Conservation (phyloP, 1,140 invertebrate genomes). For the Cecropterus lyciades region DNA sequence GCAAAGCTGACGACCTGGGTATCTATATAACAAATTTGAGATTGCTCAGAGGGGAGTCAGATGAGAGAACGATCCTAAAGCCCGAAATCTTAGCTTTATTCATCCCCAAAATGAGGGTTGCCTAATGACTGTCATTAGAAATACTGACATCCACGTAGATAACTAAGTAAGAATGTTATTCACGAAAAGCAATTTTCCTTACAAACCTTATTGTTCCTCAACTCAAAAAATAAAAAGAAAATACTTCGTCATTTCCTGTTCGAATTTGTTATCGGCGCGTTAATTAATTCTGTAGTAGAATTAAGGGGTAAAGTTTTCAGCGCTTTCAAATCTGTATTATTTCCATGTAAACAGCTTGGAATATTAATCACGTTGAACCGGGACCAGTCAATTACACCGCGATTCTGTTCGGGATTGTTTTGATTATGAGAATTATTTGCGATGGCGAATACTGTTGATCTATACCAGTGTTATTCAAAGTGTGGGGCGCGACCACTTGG, state of each 20-base stretch:
- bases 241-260: slow-evolving; percentile 35
- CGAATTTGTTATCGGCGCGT: slow-evolving; percentile 37
- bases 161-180: not conserved
- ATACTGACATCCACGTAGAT: too few species aligned
- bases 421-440: not conserved
- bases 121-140: too few species aligned
- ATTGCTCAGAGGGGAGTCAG: too few species aligned
- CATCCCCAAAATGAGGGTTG: too few species aligned
- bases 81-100: too few species aligned
- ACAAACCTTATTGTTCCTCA: slow-evolving; percentile 2
- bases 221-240: slow-evolving; percentile 24
- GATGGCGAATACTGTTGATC: not conserved
- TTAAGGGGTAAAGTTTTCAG: slow-evolving; percentile 37
- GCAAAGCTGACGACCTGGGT: too few species aligned
- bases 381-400: slow-evolving; percentile 51
- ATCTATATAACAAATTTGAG: too few species aligned
- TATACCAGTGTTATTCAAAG: too few species aligned
- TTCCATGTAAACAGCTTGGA: slow-evolving; percentile 47
- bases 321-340: slow-evolving; percentile 42
- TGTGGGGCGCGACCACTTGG: too few species aligned
- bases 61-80: too few species aligned
- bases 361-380: slow-evolving; percentile 58
- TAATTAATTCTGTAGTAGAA: slow-evolving; percentile 37
- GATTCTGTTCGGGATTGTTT: slow-evolving; percentile 24
- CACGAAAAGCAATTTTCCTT: not conserved